Percentiles rank a stretch among this genome's conserved stretches.
phyloP scores from a whole-genome alignment of 2,113 vertebrate genomes.

The Tupaia chinensis region DNA sequence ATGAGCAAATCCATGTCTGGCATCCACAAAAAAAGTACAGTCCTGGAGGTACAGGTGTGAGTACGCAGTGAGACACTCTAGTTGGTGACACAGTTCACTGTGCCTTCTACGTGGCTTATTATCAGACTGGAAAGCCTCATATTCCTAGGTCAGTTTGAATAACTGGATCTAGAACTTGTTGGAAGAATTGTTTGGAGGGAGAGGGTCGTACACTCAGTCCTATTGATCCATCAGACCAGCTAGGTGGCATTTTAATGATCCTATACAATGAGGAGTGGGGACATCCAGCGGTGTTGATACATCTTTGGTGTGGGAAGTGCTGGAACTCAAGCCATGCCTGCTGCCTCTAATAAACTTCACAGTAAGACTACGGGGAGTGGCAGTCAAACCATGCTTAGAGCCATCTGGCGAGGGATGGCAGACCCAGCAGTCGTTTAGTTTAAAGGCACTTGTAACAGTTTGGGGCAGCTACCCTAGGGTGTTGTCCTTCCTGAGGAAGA shows the following conservation, averaged over 20 bases:
- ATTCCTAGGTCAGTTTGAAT: not conserved
- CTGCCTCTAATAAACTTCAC: not conserved
- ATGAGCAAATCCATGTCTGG: not conserved
- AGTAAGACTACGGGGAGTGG: not conserved
- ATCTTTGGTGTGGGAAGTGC: not conserved
- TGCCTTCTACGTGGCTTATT: not conserved
- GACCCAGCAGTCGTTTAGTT: not conserved
- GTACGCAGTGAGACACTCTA: not conserved
- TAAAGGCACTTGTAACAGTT: not conserved
- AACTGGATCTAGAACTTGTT: not conserved
- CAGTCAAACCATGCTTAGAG: not conserved
- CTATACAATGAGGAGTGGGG: not conserved
- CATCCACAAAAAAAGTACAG: not conserved
- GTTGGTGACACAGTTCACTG: not conserved
- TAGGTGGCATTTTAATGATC: not conserved
- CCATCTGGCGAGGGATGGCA: not conserved
- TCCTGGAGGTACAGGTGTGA: not conserved
- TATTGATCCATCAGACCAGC: not conserved
- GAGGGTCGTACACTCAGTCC: not conserved
- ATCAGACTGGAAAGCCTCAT: not conserved
- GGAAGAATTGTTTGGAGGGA: not conserved
- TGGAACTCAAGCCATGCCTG: not conserved
- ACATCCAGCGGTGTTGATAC: not conserved
- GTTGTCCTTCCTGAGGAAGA: not conserved
- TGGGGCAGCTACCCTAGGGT: not conserved